These are phyloP conservation scores for Bemisia tabaci DNA, from an alignment of 1,140 invertebrate genomes.

Conservation along the genomic window DNA sequence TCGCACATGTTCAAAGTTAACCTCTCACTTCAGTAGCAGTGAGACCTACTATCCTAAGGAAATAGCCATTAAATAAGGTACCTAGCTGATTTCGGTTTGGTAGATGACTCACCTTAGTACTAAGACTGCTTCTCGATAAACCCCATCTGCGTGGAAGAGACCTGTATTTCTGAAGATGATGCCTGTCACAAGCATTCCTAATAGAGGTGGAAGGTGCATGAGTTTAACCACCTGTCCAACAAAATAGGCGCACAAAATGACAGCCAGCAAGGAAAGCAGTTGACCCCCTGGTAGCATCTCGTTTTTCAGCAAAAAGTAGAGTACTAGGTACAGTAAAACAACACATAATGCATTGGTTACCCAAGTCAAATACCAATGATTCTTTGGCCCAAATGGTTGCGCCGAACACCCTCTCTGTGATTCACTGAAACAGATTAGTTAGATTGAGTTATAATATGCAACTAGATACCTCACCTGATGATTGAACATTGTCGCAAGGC, in stretches of 20 bases:
- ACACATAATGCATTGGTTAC: slow-evolving; percentile 6
- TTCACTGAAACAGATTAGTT: neutral
- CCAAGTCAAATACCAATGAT: neutral
- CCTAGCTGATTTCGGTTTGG: too few species aligned
- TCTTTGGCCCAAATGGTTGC: slow-evolving; percentile 4
- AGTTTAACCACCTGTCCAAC: slow-evolving; percentile 11
- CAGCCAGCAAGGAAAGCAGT: neutral
- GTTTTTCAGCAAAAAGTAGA: neutral
- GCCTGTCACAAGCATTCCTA: slow-evolving; percentile 25
- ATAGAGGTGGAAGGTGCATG: slow-evolving; percentile 19
- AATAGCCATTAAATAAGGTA: too few species aligned
- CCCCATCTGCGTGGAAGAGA: slow-evolving; percentile 20
- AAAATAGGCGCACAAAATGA: neutral
- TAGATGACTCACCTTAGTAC: neutral
- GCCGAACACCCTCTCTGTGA: slow-evolving; percentile 22
- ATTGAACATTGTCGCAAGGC: too few species aligned
- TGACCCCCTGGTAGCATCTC: slow-evolving; percentile 7
- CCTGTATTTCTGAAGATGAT: slow-evolving; percentile 22
- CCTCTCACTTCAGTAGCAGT: too few species aligned
- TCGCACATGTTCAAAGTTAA: too few species aligned
- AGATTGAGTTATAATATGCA: too few species aligned
- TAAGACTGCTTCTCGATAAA: slow-evolving; percentile 10
- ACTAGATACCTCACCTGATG: too few species aligned
- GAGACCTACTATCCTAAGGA: too few species aligned
- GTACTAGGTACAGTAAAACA: neutral